Conservation (phyloP, 2,113 vertebrate genomes). For the Danionella cerebrum region DNA sequence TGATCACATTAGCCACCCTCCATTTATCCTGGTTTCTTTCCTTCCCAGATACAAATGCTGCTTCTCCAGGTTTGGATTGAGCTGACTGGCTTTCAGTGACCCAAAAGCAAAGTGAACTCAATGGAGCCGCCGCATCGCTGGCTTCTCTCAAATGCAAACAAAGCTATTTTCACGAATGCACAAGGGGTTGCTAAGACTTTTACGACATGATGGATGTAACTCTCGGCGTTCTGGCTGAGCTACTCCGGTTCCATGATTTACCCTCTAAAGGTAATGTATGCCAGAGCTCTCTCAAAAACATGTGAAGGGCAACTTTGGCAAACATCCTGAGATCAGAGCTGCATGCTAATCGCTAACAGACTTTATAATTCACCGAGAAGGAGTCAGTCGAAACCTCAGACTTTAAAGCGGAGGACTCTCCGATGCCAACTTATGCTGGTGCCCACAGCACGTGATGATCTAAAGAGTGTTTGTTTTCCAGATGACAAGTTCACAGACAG, state of each 20-base stretch:
- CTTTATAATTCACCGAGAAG: neutral
- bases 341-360: constrained; percentile 2
- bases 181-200: neutral
- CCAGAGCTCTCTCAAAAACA: neutral
- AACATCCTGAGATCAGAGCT: constrained; percentile 1
- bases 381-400: neutral
- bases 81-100: neutral
- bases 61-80: neutral
- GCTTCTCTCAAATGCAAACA: neutral
- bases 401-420: neutral
- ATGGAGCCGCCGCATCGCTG: neutral
- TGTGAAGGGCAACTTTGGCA: constrained; percentile 10
- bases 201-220: neutral
- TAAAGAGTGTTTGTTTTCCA: too few species aligned
- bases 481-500: too few species aligned
- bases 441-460: constrained; percentile 4
- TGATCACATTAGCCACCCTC: constrained; percentile 61
- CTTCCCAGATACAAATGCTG: constrained; percentile 36
- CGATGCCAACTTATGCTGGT: neutral
- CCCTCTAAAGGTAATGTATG: constrained; percentile 7
- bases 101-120: neutral
- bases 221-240: constrained; percentile 1
- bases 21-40: constrained; percentile 39
- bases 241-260: neutral
- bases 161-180: neutral